phyloP scores from a whole-genome alignment of 2,113 vertebrate genomes.

The Pungitius pungitius region DNA sequence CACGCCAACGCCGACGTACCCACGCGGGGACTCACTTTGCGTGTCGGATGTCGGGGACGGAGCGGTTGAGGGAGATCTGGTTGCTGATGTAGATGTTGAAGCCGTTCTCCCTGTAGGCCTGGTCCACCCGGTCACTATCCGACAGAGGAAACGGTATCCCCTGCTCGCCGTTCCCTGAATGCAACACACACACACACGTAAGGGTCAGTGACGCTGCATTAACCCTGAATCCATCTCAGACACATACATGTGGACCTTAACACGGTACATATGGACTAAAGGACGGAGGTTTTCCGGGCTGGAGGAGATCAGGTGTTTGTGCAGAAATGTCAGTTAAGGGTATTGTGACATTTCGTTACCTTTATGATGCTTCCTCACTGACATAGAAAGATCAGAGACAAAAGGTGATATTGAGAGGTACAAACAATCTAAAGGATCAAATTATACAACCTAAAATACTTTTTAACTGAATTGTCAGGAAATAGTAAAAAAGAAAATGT shows the following conservation, averaged over 20 bases:
- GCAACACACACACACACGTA: neutral
- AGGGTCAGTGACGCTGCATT: neutral
- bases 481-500: too few species aligned
- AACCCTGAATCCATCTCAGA: neutral
- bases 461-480: too few species aligned
- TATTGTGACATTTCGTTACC: neutral
- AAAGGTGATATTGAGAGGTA: neutral
- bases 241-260: neutral
- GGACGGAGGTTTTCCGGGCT: neutral
- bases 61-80: constrained; percentile 94
- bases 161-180: constrained; percentile 92
- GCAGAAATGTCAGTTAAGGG: neutral
- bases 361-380: neutral
- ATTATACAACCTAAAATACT: too few species aligned
- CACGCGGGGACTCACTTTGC: constrained; percentile 85
- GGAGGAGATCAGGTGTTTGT: neutral
- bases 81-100: constrained; percentile 98
- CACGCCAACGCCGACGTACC: neutral
- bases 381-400: neutral
- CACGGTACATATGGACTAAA: neutral
- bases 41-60: constrained; percentile 96
- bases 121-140: constrained; percentile 88
- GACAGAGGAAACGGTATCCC: constrained; percentile 90
- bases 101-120: constrained; percentile 96
- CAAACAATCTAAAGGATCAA: neutral